Conservation (phyloP, 2,113 vertebrate species). For the Peromyscus californicus region DNA sequence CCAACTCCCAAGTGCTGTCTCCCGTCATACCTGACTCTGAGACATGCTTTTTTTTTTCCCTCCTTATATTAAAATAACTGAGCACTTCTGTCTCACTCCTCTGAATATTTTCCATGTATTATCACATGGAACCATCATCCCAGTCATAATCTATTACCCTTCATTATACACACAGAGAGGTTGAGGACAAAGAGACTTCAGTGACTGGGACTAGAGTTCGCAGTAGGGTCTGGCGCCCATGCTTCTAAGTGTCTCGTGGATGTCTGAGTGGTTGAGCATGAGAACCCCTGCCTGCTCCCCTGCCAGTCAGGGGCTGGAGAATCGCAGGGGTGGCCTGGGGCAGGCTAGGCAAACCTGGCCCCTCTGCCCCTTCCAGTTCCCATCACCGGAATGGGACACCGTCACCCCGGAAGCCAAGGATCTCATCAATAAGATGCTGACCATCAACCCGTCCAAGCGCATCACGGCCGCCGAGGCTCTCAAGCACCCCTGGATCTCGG, state of each 20-base stretch:
- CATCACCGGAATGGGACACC: constrained; percentile 98
- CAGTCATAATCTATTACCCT: background rate
- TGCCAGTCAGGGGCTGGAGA: constrained; percentile 83
- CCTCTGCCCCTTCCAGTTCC: constrained; percentile 91
- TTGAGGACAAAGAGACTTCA: background rate
- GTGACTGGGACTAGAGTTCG: background rate
- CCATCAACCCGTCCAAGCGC: constrained; percentile 96
- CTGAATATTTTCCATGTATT: background rate
- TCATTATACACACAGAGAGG: background rate
- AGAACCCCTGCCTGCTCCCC: constrained; percentile 83
- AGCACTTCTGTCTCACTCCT: background rate
- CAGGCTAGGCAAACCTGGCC: constrained; percentile 78
- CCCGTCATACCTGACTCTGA: background rate
- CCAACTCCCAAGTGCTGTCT: background rate
- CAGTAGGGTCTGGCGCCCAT: background rate
- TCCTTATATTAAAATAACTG: background rate
- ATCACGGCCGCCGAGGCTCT: constrained; percentile 96
- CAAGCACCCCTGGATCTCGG: constrained; percentile 98
- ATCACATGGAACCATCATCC: background rate
- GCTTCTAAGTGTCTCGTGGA: background rate
- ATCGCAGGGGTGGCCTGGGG: constrained; percentile 81
- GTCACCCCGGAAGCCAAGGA: constrained; percentile 98
- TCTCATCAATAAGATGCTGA: constrained; percentile 98
- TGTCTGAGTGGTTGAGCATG: background rate
- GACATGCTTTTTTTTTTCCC: background rate